Evolutionary conservation across 1,140 invertebrate species (phyloP).

Genomic region (Danaus melanippus): DNA sequence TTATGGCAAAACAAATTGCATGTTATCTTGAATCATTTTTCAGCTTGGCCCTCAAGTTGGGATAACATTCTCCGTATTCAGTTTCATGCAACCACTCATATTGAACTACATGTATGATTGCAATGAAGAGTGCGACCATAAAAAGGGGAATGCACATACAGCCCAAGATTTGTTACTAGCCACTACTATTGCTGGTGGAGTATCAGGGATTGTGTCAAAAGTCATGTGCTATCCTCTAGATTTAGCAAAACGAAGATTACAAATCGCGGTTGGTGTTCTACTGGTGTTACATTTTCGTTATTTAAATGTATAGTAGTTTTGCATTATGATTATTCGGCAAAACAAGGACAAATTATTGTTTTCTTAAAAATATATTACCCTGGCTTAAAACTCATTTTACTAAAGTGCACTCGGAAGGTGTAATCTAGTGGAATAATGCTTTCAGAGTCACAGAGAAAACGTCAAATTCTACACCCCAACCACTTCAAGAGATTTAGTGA

Average conservation of each 20-base stretch:
- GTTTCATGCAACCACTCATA: conserved; percentile 37
- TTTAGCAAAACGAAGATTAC: conserved; percentile 46
- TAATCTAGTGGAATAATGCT: conserved; percentile 3
- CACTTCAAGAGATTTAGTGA: conserved; percentile 32
- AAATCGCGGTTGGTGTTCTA: conserved; percentile 40
- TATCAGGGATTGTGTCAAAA: conserved; percentile 47
- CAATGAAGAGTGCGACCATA: conserved; percentile 13
- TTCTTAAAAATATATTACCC: too few relatives aligned
- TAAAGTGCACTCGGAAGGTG: too few relatives aligned
- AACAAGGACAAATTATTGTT: too few relatives aligned
- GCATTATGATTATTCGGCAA: too few relatives aligned
- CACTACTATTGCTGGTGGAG: conserved; percentile 35
- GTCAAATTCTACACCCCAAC: conserved; percentile 32
- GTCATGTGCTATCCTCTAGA: conserved; percentile 52
- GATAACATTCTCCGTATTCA: conserved; percentile 48
- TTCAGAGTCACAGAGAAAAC: conserved; percentile 45
- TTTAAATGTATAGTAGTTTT: too few relatives aligned
- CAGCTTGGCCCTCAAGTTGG: conserved; percentile 54
- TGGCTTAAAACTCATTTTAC: too few relatives aligned
- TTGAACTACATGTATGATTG: conserved; percentile 24
- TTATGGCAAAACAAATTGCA: too few relatives aligned
- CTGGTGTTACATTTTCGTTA: too few relatives aligned
- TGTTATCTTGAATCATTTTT: conserved; percentile 6
- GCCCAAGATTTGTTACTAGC: conserved; percentile 38
- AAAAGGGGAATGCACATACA: conserved; percentile 18